A percentile compares a stretch with the other conserved stretches of the same genome.
phyloP scores from a whole-genome alignment of 2,888 invertebrate genomes.

The Philopedon plagiatum region DNA sequence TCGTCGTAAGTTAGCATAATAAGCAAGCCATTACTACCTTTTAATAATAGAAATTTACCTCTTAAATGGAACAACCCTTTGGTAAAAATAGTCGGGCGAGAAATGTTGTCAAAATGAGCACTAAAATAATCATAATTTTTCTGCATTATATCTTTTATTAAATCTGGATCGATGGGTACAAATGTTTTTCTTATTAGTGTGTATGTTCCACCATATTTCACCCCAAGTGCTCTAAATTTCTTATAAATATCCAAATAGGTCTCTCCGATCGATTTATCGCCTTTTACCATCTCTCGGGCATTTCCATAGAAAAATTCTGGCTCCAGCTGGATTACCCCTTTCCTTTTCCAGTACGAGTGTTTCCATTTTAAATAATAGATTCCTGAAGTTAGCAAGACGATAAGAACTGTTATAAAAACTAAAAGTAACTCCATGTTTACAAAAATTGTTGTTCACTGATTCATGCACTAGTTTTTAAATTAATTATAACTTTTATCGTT shows the following conservation, averaged over 20 bases:
- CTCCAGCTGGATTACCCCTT: conserved; percentile 39
- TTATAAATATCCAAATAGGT: conserved; percentile 31
- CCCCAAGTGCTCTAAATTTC: conserved; percentile 36
- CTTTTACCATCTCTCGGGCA: neutral
- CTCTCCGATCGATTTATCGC: conserved; percentile 12
- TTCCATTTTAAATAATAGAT: conserved; percentile 38
- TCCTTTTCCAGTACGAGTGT: conserved; percentile 46
- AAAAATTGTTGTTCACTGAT: too few relatives aligned
- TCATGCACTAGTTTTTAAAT: too few relatives aligned
- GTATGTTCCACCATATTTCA: conserved; percentile 57
- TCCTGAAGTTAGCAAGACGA: neutral
- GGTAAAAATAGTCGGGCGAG: conserved; percentile 7
- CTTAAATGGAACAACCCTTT: conserved; percentile 14
- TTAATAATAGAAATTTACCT: conserved; percentile 30
- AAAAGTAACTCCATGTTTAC: too few relatives aligned
- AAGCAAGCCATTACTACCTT: too few relatives aligned
- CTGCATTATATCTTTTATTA: conserved; percentile 69
- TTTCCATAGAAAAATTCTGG: conserved; percentile 38
- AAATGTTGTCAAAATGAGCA: conserved; percentile 18
- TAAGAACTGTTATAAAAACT: too few relatives aligned
- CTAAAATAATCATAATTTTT: conserved; percentile 72
- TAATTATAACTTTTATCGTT: too few relatives aligned
- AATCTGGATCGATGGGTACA: conserved; percentile 56
- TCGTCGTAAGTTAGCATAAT: too few relatives aligned
- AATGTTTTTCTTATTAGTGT: conserved; percentile 64